Evolutionary conservation across 2,888 invertebrate species (phyloP), one percentile per base, ranked within the genome.

Genomic region (Leptopilina myrica): DNA sequence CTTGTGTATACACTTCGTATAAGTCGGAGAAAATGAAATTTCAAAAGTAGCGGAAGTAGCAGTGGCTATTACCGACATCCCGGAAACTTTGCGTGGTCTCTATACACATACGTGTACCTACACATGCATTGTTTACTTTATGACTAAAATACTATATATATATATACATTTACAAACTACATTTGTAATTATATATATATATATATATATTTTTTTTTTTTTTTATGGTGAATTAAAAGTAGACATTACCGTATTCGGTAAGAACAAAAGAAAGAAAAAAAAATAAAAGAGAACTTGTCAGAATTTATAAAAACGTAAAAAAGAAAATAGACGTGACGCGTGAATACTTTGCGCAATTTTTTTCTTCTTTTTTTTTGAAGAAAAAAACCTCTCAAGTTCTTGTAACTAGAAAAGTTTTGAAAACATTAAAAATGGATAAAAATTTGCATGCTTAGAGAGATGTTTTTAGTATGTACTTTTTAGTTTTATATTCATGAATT

Each of bases 21-120:
- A 53, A 53, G 53, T 26, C 69, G 49, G 69, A 53, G 69, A 69
- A 69, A 69, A 69, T 69, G 26, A 69, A 69, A 53, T 69, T 49
- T 69, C 69, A 20, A 67, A 67, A 67, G 67, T 12, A 67, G 49
- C 67, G 67, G 67, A 67, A 67, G 67, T 67, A 49, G 49, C 49
- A 69, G 26, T 14, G 26, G 53, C 69, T 69, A 69, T 49, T 69
- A 69, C 53, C 20, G 49, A 69, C 53, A 69, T 53, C 26, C 69
- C 26, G 69, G 69, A 53, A 69, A 69, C 69, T 26, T 69, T 5
- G 4, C 69, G 14, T 26, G 69, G 20, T 69, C 14, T 53, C 43
- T 43, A 20, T 67, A 20, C 20, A 15, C 43, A 67, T 67, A 56
- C 14, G 15, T 59, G 6, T 59, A 59, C 7, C 33, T 33, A 33